Base-by-base conservation (phyloP, 1,140 invertebrate genomes). In the Tetranychus cinnabarinus region DNA sequence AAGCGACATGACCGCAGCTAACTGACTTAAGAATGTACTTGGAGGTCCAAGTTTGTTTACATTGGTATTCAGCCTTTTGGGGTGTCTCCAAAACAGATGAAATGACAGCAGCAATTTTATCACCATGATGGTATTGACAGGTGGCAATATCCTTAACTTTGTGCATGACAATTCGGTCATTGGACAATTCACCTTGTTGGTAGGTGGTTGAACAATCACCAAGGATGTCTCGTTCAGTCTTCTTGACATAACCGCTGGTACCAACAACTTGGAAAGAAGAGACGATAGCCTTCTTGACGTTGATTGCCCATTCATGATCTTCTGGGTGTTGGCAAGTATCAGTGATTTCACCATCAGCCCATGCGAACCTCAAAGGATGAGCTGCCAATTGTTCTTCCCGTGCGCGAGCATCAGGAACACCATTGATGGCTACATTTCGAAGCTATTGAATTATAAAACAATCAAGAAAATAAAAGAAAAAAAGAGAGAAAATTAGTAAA, bases 241-340 rank as follows among this genome's bases (percentile, higher is more conserved):
- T 52, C 3, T 15, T 23, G 3, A 61, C 59, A 58, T 36, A 31
- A 15, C 31, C 12, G 10, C 47, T 42, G 31, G 10, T 33, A 2
- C 31, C 10, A 15, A 35, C 13, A 15, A 50, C 35, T 56, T 64
- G 63, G 13, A 64, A 39, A n/a, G 59, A 23, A 2, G 63, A 64
- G 6, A 64, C 8, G n/a, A 64, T 64, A 8, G 59, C 63, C 46
- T 64, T 64, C 46, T 64, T 64, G 46, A 64, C 45, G 42, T 64
- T 59, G 8, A 64, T 33, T 10, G 36, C 35, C 63, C 63, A 64
- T 47, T 37, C 10, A 2, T 62, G 3, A 5, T 64, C 63, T 0
- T 34, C 55, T 10, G 10, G n/a, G 31, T 23, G 6, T 4, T 34
- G 35, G 45, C 63, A 64, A 46, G 61, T 39, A n/a, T 50, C 33